These are phyloP conservation scores for Adelosebastes latens DNA, from an alignment of 2,797 vertebrate species.

Conservation along the genomic window DNA sequence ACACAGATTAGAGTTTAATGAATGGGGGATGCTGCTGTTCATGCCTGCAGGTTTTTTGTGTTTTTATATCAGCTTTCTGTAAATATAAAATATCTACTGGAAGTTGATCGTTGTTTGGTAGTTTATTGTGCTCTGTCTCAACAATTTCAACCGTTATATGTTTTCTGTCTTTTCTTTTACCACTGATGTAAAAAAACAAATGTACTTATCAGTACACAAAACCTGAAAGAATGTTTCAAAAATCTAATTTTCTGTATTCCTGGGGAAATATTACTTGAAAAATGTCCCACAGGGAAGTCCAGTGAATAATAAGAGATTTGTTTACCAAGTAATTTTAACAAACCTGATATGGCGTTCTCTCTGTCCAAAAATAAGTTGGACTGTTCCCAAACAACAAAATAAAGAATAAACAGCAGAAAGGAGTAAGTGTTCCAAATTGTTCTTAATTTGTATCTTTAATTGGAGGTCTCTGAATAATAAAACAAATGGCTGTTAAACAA, in stretches of 20 bases:
- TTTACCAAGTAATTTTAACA: background rate
- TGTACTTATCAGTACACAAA: background rate
- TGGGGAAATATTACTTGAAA: background rate
- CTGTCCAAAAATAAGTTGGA: background rate
- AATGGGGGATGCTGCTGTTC: slow-evolving; percentile 11
- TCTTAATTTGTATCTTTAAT: slow-evolving; percentile 8
- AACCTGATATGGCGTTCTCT: background rate
- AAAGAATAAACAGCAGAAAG: background rate
- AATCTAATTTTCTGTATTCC: background rate
- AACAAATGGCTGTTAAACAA: slow-evolving; percentile 3
- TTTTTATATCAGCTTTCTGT: slow-evolving; percentile 6
- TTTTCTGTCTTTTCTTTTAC: background rate
- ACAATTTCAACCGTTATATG: background rate
- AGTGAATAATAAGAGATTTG: background rate
- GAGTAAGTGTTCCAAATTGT: background rate
- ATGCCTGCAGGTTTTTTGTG: background rate
- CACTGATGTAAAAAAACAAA: background rate
- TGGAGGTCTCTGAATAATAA: background rate
- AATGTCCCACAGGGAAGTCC: background rate
- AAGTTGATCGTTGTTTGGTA: background rate
- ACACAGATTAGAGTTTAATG: slow-evolving; percentile 32
- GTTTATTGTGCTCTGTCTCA: background rate
- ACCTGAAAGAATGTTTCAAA: slow-evolving; percentile 10
- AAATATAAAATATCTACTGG: background rate
- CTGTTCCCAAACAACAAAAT: background rate